Evolutionary conservation across 2,113 vertebrate species (phyloP), one percentile per base, ranked within the genome.

Genomic region (Boleophthalmus pectinirostris): DNA sequence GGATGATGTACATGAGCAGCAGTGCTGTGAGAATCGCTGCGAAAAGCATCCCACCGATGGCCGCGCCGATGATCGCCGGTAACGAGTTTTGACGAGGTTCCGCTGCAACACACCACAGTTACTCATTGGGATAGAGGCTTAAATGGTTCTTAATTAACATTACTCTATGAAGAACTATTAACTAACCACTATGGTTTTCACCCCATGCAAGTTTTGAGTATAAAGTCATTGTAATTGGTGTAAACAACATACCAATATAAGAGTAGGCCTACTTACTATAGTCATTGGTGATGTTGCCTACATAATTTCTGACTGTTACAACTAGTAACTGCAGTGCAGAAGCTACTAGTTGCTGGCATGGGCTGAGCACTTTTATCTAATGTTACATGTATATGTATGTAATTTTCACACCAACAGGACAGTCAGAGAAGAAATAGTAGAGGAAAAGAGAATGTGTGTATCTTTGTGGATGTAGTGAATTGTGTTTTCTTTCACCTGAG

Each of bases 61-160:
- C 94, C 24, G 95, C 94, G 15, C 94, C 95, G 1, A 97, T 90
- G 81, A 96, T 93, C 2, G 94, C 95, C 0, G 95, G 94, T 67
- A 93, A 94, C 45, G 93, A 65, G 1, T 91, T 95, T 84, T 90
- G 90, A 23, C 89, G 86, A 9, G 95, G 93, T 20, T 95, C 94
- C 66, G 85, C 95, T 95, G 88, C 75, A 94, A 94, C 80, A 91
- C 54, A 88, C 80, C 69, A 94, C 68, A 92, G 72, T 82, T 82
- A 85, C 81, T 82, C 68, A 79, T 85, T 77, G 84, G 73, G 84
- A 89, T 68, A 23, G 14, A 73, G 46, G 69, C 60, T 66, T 12
- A 14, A 45, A 20, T 16, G 21, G 3, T n/a, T 43, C 10, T 71
- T 25, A 8, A 20, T 25, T 23, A 43, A 0, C 25, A 45, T 6